These are phyloP conservation scores for Pachycephus smyrnensis DNA, from an alignment of 2,888 invertebrate genomes.

Conservation along the genomic window DNA sequence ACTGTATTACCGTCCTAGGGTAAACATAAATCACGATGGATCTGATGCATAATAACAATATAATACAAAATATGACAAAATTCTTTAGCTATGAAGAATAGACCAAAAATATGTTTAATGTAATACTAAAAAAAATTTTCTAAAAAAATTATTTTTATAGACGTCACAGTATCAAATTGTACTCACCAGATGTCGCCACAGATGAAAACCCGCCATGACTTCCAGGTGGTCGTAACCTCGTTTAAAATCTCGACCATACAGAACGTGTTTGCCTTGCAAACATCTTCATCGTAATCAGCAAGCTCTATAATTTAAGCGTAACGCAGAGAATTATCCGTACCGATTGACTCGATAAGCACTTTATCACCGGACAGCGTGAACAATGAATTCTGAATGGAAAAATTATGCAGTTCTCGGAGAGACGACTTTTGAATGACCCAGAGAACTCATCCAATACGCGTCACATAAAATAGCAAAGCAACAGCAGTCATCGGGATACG, in stretches of 20 bases:
- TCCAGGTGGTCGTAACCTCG: neutral
- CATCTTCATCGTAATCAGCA: neutral
- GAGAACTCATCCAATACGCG: neutral
- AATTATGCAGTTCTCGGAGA: neutral
- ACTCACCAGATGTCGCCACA: neutral
- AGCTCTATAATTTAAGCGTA: neutral
- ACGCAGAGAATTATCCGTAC: neutral
- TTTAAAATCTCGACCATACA: neutral
- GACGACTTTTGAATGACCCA: neutral
- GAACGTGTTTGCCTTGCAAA: neutral
- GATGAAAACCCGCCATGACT: neutral
- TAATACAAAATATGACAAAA: no score
- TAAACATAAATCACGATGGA: neutral
- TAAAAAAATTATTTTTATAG: neutral
- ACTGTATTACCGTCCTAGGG: neutral
- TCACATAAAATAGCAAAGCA: neutral
- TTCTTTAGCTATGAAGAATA: no score
- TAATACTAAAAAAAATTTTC: neutral
- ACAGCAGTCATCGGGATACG: neutral
- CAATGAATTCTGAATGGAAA: neutral
- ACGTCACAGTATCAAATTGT: neutral
- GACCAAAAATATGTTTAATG: neutral
- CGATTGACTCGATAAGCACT: neutral
- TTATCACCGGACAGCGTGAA: neutral
- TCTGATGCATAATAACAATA: neutral